A percentile compares a stretch with the other conserved stretches of the same genome.
phyloP scores from a whole-genome alignment of 2,888 invertebrate genomes.

The Orchesellides sinensis region DNA sequence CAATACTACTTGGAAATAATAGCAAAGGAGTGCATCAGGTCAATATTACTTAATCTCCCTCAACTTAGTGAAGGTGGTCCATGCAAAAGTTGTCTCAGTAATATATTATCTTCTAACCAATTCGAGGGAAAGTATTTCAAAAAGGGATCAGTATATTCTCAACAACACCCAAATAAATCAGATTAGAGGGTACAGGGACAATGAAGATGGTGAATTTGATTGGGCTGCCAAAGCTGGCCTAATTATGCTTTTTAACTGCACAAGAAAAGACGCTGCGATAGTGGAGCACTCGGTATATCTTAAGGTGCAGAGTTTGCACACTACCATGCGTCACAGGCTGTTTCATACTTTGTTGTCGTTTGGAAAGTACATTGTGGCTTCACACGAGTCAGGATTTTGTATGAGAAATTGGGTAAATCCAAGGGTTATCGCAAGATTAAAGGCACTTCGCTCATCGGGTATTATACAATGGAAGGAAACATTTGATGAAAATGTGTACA shows the following conservation, averaged over 20 bases:
- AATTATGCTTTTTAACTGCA: neutral
- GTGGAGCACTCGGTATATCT: neutral
- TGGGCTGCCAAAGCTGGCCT: neutral
- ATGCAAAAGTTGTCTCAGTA: no score
- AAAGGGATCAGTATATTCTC: no score
- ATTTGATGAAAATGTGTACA: neutral
- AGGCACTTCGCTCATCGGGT: neutral
- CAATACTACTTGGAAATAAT: no score
- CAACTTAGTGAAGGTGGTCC: neutral
- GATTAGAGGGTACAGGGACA: no score
- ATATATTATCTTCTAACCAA: no score
- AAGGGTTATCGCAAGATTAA: neutral
- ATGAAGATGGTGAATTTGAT: neutral
- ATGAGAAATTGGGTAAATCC: neutral
- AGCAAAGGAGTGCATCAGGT: neutral
- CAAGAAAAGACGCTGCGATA: neutral
- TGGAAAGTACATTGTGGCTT: neutral
- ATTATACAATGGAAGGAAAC: neutral
- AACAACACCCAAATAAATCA: no score
- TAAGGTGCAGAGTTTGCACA: neutral
- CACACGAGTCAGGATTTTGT: neutral
- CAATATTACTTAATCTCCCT: neutral
- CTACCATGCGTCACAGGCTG: neutral
- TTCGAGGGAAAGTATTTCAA: neutral
- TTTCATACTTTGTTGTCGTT: neutral